phyloP scores from a whole-genome alignment of 2,888 invertebrate species.

The Epinotia ramella region DNA sequence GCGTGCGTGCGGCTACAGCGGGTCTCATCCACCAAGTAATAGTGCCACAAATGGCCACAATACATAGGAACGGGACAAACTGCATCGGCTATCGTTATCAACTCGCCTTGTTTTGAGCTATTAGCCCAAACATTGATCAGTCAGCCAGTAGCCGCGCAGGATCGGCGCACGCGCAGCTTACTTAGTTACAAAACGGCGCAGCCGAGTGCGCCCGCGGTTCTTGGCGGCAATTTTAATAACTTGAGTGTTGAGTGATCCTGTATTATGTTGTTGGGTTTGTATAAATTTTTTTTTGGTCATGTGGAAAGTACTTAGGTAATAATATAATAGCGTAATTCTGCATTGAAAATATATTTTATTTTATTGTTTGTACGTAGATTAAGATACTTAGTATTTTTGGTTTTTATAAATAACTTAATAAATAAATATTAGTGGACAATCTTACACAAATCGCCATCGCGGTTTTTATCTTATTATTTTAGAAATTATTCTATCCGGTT shows the following conservation, averaged over 20 bases:
- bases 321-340: not conserved
- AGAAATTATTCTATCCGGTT: too few relatives aligned
- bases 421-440: too few relatives aligned
- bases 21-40: too few relatives aligned
- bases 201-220: conserved; percentile 54
- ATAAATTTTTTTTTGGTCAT: conserved; percentile 19
- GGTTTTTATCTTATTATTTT: too few relatives aligned
- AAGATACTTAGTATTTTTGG: too few relatives aligned
- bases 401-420: too few relatives aligned
- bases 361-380: not conserved
- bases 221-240: conserved; percentile 1
- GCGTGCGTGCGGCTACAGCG: too few relatives aligned
- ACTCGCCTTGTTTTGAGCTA: conserved; percentile 14
- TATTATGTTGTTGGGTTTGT: conserved; percentile 54
- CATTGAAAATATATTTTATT: not conserved
- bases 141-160: conserved; percentile 7
- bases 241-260: conserved; percentile 35
- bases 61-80: not conserved
- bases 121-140: conserved; percentile 17
- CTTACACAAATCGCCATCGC: too few relatives aligned
- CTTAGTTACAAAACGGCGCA: conserved; percentile 67
- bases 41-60: too few relatives aligned
- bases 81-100: conserved; percentile 1
- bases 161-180: conserved; percentile 45
- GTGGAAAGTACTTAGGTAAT: not conserved